These are phyloP conservation scores for Cyrtorhinus lividipennis DNA, from an alignment of 1,140 invertebrate genomes.

Conservation along the genomic window DNA sequence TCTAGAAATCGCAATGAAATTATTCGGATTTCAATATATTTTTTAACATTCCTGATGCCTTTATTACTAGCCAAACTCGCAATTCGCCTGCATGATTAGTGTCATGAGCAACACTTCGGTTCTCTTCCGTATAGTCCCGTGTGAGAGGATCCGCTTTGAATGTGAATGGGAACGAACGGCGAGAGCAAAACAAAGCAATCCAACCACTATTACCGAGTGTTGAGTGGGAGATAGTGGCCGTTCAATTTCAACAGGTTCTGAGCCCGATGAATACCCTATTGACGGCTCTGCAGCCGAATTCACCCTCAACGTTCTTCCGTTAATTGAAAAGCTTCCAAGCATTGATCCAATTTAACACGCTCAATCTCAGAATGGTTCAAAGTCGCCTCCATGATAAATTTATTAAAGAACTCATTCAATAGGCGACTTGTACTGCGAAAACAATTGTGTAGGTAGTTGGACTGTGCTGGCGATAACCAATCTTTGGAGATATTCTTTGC, in stretches of 20 bases:
- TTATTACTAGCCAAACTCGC: too few relatives aligned
- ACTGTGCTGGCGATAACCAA: not conserved
- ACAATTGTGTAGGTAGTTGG: not conserved
- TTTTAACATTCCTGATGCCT: too few relatives aligned
- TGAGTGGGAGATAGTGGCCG: not conserved
- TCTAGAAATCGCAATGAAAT: too few relatives aligned
- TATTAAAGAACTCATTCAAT: not conserved
- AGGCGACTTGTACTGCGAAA: not conserved
- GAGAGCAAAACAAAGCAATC: too few relatives aligned
- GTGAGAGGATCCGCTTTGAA: too few relatives aligned
- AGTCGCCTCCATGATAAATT: not conserved
- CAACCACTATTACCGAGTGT: not conserved
- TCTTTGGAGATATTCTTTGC: too few relatives aligned
- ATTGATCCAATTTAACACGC: not conserved
- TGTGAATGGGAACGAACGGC: too few relatives aligned
- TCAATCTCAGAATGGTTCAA: not conserved
- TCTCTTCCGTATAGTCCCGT: too few relatives aligned
- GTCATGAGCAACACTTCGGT: too few relatives aligned
- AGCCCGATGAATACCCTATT: not conserved
- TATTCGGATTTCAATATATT: too few relatives aligned
- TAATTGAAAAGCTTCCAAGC: not conserved
- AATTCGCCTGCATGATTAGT: too few relatives aligned
- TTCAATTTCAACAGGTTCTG: not conserved
- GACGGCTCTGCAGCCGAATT: not conserved
- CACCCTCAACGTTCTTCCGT: not conserved